Conservation (phyloP, 2,113 vertebrate genomes). For the Mesocricetus auratus region DNA sequence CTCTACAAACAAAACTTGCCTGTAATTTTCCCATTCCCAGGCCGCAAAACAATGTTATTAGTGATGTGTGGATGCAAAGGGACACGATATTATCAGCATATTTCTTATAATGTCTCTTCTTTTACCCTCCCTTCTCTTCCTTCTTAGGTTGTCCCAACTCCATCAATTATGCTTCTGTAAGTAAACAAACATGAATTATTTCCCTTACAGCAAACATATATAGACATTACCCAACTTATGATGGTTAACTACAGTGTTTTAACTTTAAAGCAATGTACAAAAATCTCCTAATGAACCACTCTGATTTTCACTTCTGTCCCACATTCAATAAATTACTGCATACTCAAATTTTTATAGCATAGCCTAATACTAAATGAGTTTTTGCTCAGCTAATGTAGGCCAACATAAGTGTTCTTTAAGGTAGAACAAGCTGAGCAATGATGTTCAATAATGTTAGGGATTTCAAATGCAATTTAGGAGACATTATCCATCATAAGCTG, state of each 20-base stretch:
- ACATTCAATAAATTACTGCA: not conserved
- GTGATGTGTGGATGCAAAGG: not conserved
- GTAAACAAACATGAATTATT: not conserved
- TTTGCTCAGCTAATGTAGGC: not conserved
- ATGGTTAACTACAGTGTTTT: not conserved
- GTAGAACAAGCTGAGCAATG: not conserved
- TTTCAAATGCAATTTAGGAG: not conserved
- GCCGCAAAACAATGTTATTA: not conserved
- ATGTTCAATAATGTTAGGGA: not conserved
- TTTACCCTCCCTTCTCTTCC: not conserved
- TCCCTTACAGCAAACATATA: not conserved
- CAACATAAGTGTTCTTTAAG: not conserved
- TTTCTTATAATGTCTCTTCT: not conserved
- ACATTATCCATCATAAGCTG: not conserved
- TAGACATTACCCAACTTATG: not conserved
- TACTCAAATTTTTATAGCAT: not conserved
- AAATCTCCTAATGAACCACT: too few relatives aligned
- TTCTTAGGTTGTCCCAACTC: not conserved
- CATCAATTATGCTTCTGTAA: conserved; percentile 5
- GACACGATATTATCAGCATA: rapidly evolving
- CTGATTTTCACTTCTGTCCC: not conserved
- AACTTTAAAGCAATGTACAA: not conserved
- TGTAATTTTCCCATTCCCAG: not conserved
- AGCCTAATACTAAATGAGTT: not conserved
- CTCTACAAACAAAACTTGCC: not conserved